These are phyloP conservation scores for Polydrusus pterygomalis DNA, from an alignment of 2,888 invertebrate genomes.

Conservation along the genomic window DNA sequence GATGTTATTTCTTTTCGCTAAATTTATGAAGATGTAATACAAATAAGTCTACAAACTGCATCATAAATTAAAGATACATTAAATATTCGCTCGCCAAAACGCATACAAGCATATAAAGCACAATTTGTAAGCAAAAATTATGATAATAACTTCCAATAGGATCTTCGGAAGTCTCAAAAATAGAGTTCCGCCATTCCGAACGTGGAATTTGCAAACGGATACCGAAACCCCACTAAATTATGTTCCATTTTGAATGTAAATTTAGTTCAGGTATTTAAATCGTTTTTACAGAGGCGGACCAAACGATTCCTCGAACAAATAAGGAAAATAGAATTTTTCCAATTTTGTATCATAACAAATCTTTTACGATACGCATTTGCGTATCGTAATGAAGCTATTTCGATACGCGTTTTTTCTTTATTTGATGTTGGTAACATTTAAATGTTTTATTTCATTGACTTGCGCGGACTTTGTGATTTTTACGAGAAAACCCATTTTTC, in stretches of 20 bases:
- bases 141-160: slow-evolving; percentile 42
- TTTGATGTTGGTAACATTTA: no score
- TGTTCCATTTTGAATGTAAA: slow-evolving; percentile 35
- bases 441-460: no score
- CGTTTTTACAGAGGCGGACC: not conserved
- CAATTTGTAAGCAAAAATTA: slow-evolving; percentile 45
- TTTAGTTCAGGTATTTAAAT: slow-evolving; percentile 19
- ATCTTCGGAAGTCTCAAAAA: slow-evolving; percentile 48
- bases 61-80: slow-evolving; percentile 5
- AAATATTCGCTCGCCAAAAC: slow-evolving; percentile 17
- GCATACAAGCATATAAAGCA: slow-evolving; percentile 40
- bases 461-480: no score
- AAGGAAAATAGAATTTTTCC: no score
- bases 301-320: not conserved
- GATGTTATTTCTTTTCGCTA: no score
- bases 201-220: slow-evolving; percentile 31
- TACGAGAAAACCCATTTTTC: no score
- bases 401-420: no score
- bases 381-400: no score
- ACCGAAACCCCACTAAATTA: slow-evolving; percentile 39
- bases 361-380: no score
- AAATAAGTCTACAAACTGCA: not conserved
- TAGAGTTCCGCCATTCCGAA: slow-evolving; percentile 44
- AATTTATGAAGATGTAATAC: not conserved
- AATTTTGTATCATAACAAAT: no score